Base-by-base conservation (phyloP, 2,113 vertebrate genomes). In the Electrona antarctica region DNA sequence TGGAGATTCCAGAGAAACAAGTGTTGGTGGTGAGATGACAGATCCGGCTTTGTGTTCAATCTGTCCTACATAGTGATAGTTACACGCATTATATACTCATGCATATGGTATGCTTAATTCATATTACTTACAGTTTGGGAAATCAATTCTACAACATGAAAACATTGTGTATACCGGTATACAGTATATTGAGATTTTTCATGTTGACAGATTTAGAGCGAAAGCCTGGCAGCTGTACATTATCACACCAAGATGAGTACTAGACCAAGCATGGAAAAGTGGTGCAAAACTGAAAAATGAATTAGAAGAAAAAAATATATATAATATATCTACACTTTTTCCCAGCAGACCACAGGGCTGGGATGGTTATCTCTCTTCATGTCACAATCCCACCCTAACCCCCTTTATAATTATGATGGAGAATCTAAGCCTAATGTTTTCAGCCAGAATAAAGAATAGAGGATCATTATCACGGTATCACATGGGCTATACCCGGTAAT, bases 391-490 rank as follows among this genome's bases (percentile, higher is more conserved):
- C n/a, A n/a, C n/a, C 12, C 13, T 62, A 41, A 46, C 11, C 60
- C 1, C 33, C 60, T n/a, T 49, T 76, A 67, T 69, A 76, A 74
- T 76, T 64, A 71, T 52, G 71, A 79, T n/a, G 49, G 61, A 65
- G 64, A 74, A 60, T 63, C 70, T 14, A 47, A 61, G 73, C 51
- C 74, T 76, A 59, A 78, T 85, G 85, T 80, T 79, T 41, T 82
- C 66, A 87, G 67, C n/a, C 13, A 83, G 78, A 84, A 73, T 80
- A 62, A 87, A 86, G 84, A 87, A 88, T 74, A 85, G 79, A 71
- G 66, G 62, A 87, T 89, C 91, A 92, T 90, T 87, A 86, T 81
- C 64, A 57, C 79, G 55, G 83, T 81, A 90, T 87, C 89, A 85
- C 81, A 86, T 33, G 73, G 78, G 82, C 78, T 86, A 62, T 89